Evolutionary conservation across 2,797 vertebrate genomes (phyloP).

Genomic region (Danio aesculapii): DNA sequence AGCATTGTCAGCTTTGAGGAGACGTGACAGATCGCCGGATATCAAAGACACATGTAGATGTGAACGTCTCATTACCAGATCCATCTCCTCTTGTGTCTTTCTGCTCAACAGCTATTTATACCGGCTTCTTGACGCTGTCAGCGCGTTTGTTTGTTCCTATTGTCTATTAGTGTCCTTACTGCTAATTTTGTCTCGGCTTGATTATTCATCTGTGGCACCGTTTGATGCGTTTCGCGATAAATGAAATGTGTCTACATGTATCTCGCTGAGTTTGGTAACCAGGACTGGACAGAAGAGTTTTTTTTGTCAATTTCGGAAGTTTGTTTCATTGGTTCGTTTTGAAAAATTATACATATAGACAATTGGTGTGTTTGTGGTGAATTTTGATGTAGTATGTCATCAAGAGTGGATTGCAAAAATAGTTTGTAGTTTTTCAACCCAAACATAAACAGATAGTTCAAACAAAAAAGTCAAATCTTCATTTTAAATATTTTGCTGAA

Average conservation of each 20-base stretch:
- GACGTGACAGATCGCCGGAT: constrained; percentile 60
- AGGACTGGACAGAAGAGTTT: neutral
- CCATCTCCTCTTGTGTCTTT: constrained; percentile 47
- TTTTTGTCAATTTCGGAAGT: constrained; percentile 14
- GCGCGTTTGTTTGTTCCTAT: constrained; percentile 20
- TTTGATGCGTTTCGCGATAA: constrained; percentile 37
- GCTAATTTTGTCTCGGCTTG: constrained; percentile 52
- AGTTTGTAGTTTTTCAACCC: neutral
- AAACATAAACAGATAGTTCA: neutral
- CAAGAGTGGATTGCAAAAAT: neutral
- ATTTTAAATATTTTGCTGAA: neutral
- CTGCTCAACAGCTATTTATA: constrained; percentile 63
- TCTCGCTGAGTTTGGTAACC: neutral
- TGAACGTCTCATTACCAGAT: constrained; percentile 60
- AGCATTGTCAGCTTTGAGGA: constrained; percentile 56
- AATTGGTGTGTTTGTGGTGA: neutral
- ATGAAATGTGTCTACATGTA: constrained; percentile 24
- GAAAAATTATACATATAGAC: neutral
- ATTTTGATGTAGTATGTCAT: neutral
- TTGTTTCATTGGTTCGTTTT: neutral
- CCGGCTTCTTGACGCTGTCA: constrained; percentile 47
- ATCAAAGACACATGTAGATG: constrained; percentile 59
- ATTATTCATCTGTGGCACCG: constrained; percentile 12
- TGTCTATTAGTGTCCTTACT: constrained; percentile 56
- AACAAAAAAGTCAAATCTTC: neutral